phyloP scores from a whole-genome alignment of 2,113 vertebrate genomes.

The Climacteris rufus region DNA sequence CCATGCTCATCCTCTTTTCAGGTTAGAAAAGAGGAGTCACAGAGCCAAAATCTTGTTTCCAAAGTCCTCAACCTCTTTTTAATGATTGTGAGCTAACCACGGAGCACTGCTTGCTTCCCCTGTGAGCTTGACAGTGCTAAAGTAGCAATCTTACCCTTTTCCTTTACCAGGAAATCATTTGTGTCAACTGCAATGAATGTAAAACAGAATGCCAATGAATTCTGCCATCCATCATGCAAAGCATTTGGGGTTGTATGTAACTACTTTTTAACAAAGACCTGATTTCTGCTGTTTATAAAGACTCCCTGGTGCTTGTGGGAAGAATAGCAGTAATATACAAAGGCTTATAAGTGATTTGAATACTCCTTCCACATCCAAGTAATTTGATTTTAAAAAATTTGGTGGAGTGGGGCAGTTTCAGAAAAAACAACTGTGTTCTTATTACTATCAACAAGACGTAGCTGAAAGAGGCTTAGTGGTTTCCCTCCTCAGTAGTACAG shows the following conservation, averaged over 20 bases:
- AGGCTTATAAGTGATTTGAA: background rate
- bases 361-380: background rate
- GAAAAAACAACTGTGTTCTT: background rate
- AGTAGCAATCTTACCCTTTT: background rate
- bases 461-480: background rate
- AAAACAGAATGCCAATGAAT: background rate
- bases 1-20: background rate
- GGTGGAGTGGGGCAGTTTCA: background rate
- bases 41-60: background rate
- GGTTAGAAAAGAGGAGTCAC: background rate
- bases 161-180: background rate
- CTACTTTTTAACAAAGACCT: background rate
- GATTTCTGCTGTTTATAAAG: conserved; percentile 12
- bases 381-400: conserved; percentile 19
- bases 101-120: background rate
- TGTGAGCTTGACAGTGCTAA: background rate
- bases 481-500: background rate
- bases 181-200: background rate
- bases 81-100: background rate
- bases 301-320: background rate
- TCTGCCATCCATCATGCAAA: background rate
- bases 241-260: background rate
- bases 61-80: background rate
- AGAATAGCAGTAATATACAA: background rate
- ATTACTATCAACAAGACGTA: background rate